These are phyloP conservation scores for Therioaphis trifolii DNA, from an alignment of 2,888 invertebrate species.

Conservation along the genomic window DNA sequence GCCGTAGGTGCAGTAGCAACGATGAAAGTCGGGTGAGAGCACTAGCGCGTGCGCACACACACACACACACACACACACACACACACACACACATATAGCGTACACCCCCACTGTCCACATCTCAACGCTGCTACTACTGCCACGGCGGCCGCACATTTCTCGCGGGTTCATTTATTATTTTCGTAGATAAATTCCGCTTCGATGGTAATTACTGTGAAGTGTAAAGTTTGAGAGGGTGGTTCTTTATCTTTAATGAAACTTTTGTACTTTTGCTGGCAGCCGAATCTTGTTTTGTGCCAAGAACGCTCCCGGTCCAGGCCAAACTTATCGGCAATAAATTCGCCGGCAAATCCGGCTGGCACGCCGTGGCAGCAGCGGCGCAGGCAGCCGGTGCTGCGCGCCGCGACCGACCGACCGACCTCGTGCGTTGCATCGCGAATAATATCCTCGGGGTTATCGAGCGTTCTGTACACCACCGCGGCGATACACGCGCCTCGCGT, in stretches of 20 bases:
- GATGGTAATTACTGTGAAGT: constrained; percentile 62
- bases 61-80: background rate
- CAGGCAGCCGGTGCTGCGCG: background rate
- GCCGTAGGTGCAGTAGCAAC: no score
- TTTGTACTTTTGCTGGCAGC: constrained; percentile 63
- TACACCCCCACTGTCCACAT: background rate
- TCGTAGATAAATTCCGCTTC: constrained; percentile 60
- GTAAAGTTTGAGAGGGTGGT: constrained; percentile 62
- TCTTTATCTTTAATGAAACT: constrained; percentile 63
- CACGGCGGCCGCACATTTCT: constrained; percentile 9
- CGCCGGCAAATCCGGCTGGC: constrained; percentile 55
- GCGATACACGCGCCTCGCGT: background rate
- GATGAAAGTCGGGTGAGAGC: no score
- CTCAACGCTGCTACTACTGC: no score
- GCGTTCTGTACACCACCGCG: background rate
- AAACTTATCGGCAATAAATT: constrained; percentile 63
- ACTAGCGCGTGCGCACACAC: background rate
- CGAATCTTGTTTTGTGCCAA: constrained; percentile 62
- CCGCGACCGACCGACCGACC: constrained; percentile 30
- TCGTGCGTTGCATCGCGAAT: constrained; percentile 41
- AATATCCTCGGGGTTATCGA: constrained; percentile 15
- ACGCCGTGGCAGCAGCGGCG: constrained; percentile 34
- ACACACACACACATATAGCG: background rate
- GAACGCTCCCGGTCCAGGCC: constrained; percentile 59
- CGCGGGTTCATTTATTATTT: constrained; percentile 61